Evolutionary conservation across 2,797 vertebrate species (phyloP).

Genomic region (Gymnodraco acuticeps): DNA sequence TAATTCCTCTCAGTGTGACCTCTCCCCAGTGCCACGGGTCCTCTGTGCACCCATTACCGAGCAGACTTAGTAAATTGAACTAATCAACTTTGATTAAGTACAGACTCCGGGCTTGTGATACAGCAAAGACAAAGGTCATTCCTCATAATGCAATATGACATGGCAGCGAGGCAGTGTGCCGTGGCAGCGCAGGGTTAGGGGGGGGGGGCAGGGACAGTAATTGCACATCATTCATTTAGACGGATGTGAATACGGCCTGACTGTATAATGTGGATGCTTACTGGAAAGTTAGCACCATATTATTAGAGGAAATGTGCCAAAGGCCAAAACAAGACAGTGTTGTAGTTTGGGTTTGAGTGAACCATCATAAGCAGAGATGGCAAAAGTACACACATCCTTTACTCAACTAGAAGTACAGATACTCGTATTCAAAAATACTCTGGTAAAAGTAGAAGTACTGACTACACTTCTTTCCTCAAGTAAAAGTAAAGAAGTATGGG

Average conservation of each 20-base stretch:
- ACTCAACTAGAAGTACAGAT: too few relatives aligned
- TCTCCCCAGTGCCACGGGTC: constrained; percentile 59
- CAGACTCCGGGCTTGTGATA: constrained; percentile 72
- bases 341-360: constrained; percentile 7
- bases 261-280: constrained; percentile 28
- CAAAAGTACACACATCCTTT: too few relatives aligned
- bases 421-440: too few relatives aligned
- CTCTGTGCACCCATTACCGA: constrained; percentile 65
- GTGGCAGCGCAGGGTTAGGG: constrained; percentile 14
- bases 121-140: constrained; percentile 80
- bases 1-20: constrained; percentile 64
- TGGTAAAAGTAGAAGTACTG: too few relatives aligned
- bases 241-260: constrained; percentile 40
- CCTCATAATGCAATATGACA: constrained; percentile 77
- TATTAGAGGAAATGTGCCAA: constrained; percentile 29
- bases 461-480: too few relatives aligned
- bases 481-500: too few relatives aligned
- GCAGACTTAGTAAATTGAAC: constrained; percentile 80
- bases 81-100: constrained; percentile 86
- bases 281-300: constrained; percentile 39
- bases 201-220: constrained; percentile 50
- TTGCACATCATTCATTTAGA: constrained; percentile 75
- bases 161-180: constrained; percentile 51
- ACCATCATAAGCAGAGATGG: not conserved
- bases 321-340: not conserved